Base-by-base conservation (phyloP, 2,888 invertebrate species). In the Catonia carolina region DNA sequence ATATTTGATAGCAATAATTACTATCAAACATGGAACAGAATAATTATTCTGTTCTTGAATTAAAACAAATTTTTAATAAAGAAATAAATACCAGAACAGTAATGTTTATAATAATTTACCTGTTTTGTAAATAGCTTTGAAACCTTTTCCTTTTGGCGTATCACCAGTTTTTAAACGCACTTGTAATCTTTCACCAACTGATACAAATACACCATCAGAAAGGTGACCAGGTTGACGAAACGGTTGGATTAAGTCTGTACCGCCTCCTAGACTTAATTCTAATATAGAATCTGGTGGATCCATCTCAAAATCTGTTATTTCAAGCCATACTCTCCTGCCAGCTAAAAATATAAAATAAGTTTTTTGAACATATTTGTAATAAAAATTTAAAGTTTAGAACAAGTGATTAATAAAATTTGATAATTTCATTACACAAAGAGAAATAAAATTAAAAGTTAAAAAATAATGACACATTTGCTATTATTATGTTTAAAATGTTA, bases 321-420 rank as follows among this genome's bases (percentile, higher is more conserved):
- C 83, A 42, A 87, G 73, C 79, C 85, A 86, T 6, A 87, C 79
- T 41, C 84, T 76, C 67, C 82, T 82, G 67, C 85, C 85, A 54
- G 78, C 76, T 45, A 65, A 8, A 62, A 63, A 60, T n/a, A n/a
- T n/a, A 51, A 15, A 15, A 41, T 33, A 8, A 8, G 33, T 33
- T 33, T 33, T 33, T 33, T 10, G 7, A 10, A 33, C 10, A 8
- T 33, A 10, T 33, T 8, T 33, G 10, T 33, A 8, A 8, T 8
- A 33, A 33, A 33, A 33, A 33, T 8, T 33, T 33, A 33, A n/a
- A n/a, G n/a, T n/a, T n/a, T n/a, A n/a, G n/a, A n/a, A n/a, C n/a
- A n/a, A n/a, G n/a, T n/a, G n/a, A n/a, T n/a, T n/a, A n/a, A n/a
- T n/a, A n/a, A n/a, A n/a, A n/a, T n/a, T n/a, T n/a, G n/a, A n/a